Base-by-base conservation (phyloP, 1,140 invertebrate genomes). In the Drosophila malerkotliana region DNA sequence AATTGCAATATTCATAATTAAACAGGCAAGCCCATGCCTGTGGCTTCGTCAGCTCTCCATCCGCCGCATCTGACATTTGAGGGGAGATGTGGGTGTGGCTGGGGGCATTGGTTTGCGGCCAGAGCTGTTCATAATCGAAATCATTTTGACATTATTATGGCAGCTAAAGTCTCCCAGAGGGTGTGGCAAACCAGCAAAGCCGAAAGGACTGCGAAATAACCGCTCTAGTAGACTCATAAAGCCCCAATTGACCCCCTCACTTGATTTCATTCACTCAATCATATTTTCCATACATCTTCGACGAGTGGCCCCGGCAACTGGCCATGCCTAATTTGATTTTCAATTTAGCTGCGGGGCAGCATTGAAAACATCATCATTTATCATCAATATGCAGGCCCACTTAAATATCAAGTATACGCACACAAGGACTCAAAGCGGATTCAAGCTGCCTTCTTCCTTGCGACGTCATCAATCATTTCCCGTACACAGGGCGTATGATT, bases 1-100 rank as follows among this genome's bases (percentile, higher is more conserved):
- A 81, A 77, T 81, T 81, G 78, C 78, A 72, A 81, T 72, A 81
- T 81, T 77, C 72, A 81, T 81, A 77, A 81, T 77, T 81, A 81
- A 81, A 77, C 57, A 73, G 78, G 44, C 72, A 28, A 26, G 14
- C 57, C 62, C 9, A 55, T 34, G 72, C 48, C 60, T 67, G 53
- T 18, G 73, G 54, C 61, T 55, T 59, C 63, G 41, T 28, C 63
- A 64, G 47, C 32, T 18, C 64, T 68, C 51, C 45, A 56, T 14
- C 18, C 30, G 44, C 8, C n/a, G n/a, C 32, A 32, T 52, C 32
- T 30, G 53, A 15, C 30, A 32, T 52, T n/a, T 34, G 24, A 26
- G 44, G 14, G 3, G 15, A 51, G 15, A 58, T 7, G 10, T 26
- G 32, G 44, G 32, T 24, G 8, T 41, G 62, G 18, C 5, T n/a